Percentiles rank a stretch among this genome's conserved stretches.
Conservation (phyloP, 2,888 invertebrate species). For the Drosophila rubida region DNA sequence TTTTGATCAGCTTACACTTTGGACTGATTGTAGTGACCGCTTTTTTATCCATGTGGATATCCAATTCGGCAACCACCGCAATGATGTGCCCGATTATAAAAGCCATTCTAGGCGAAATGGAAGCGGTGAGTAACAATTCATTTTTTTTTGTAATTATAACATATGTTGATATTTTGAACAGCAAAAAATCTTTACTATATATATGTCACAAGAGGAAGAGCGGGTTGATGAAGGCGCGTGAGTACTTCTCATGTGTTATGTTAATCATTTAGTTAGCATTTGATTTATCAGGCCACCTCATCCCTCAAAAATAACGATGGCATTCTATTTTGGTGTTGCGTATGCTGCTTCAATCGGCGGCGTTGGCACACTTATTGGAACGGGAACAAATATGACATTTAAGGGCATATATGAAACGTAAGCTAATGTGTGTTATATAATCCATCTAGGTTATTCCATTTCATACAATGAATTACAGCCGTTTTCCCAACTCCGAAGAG, state of each 20-base stretch:
- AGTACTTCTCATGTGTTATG: not conserved
- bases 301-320: conserved; percentile 89
- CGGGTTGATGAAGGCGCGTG: conserved; percentile 5
- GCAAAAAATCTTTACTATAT: conserved; percentile 13
- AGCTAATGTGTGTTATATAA: not conserved
- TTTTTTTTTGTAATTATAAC: no score
- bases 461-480: conserved; percentile 82
- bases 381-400: conserved; percentile 92
- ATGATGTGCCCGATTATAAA: conserved; percentile 92
- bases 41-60: conserved; percentile 98
- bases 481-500: conserved; percentile 71
- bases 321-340: conserved; percentile 90
- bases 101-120: conserved; percentile 70
- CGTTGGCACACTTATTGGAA: conserved; percentile 90
- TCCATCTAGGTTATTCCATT: conserved; percentile 84
- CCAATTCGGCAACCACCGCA: conserved; percentile 95
- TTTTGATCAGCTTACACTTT: conserved; percentile 84
- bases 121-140: conserved; percentile 57
- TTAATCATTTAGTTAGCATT: not conserved
- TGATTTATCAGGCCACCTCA: conserved; percentile 59
- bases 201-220: conserved; percentile 7
- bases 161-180: not conserved
- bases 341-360: conserved; percentile 91
- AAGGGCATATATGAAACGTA: conserved; percentile 90
- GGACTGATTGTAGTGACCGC: conserved; percentile 91